These are phyloP conservation scores for Caenorhabditis sinica DNA, from an alignment of 2,888 invertebrate species.

Conservation along the genomic window DNA sequence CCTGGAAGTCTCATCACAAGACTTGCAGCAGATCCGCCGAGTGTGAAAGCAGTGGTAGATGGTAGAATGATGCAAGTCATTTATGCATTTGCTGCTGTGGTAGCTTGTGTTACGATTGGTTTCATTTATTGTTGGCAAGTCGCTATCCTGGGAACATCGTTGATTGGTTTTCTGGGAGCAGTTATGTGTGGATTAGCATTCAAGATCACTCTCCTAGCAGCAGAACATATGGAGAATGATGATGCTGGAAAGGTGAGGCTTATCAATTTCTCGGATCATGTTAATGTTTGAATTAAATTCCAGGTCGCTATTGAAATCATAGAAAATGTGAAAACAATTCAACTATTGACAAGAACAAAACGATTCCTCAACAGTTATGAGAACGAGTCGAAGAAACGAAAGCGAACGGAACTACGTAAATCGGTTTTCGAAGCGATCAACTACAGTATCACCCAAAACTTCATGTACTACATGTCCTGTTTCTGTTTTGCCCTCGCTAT, in stretches of 20 bases:
- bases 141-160: slow-evolving; percentile 70
- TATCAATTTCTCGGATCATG: too few relatives aligned
- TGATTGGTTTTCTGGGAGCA: slow-evolving; percentile 83
- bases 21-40: slow-evolving; percentile 84
- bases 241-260: slow-evolving; percentile 85
- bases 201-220: slow-evolving; percentile 83
- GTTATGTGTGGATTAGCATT: slow-evolving; percentile 84
- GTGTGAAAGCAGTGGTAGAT: slow-evolving; percentile 84
- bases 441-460: slow-evolving; percentile 73
- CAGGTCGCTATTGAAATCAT: slow-evolving; percentile 84
- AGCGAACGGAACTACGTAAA: slow-evolving; percentile 60
- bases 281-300: not conserved
- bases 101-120: slow-evolving; percentile 84
- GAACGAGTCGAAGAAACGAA: slow-evolving; percentile 63
- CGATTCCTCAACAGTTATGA: slow-evolving; percentile 83
- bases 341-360: slow-evolving; percentile 84
- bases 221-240: slow-evolving; percentile 83
- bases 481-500: slow-evolving; percentile 70
- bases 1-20: slow-evolving; percentile 84
- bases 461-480: slow-evolving; percentile 72
- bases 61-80: slow-evolving; percentile 84
- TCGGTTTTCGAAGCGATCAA: slow-evolving; percentile 67
- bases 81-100: slow-evolving; percentile 83
- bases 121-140: slow-evolving; percentile 85
- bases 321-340: slow-evolving; percentile 85